Percentiles rank a stretch among this genome's conserved stretches.
phyloP scores from a whole-genome alignment of 2,113 vertebrate genomes.

The Podiceps cristatus region DNA sequence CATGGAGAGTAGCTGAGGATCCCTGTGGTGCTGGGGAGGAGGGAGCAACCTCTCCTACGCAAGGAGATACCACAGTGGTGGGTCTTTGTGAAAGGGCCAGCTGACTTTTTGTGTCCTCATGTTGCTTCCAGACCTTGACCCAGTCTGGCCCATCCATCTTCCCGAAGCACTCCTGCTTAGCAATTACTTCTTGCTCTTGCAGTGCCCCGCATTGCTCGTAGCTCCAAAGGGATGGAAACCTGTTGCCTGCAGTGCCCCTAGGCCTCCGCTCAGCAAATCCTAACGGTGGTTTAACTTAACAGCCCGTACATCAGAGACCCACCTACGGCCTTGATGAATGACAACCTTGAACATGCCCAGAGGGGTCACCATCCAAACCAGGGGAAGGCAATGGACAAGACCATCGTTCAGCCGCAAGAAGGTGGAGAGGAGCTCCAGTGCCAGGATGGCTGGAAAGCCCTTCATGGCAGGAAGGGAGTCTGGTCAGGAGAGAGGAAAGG shows the following conservation, averaged over 20 bases:
- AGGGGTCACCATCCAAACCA: not conserved
- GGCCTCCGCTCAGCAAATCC: not conserved
- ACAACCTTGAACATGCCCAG: not conserved
- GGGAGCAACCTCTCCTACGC: not conserved
- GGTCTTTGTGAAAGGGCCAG: not conserved
- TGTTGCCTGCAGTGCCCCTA: not conserved
- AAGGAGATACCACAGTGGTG: not conserved
- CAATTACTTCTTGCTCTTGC: not conserved
- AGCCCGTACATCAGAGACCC: not conserved
- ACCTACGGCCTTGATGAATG: not conserved
- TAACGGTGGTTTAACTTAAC: not conserved
- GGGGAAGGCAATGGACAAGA: fast-evolving
- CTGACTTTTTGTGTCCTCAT: not conserved
- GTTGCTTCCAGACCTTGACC: not conserved
- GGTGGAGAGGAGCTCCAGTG: not conserved
- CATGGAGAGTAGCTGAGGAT: not conserved
- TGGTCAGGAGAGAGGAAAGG: not conserved
- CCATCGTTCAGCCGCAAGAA: not conserved
- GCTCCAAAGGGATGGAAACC: not conserved
- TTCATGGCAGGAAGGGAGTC: not conserved
- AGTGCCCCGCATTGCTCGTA: not conserved
- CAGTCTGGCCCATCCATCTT: not conserved
- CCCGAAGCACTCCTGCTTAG: not conserved
- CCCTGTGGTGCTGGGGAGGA: not conserved
- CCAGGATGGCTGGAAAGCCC: not conserved